Percentiles rank a stretch among this genome's conserved stretches.
Conservation (phyloP, 2,113 vertebrate species). For the Dipodomys ordii region DNA sequence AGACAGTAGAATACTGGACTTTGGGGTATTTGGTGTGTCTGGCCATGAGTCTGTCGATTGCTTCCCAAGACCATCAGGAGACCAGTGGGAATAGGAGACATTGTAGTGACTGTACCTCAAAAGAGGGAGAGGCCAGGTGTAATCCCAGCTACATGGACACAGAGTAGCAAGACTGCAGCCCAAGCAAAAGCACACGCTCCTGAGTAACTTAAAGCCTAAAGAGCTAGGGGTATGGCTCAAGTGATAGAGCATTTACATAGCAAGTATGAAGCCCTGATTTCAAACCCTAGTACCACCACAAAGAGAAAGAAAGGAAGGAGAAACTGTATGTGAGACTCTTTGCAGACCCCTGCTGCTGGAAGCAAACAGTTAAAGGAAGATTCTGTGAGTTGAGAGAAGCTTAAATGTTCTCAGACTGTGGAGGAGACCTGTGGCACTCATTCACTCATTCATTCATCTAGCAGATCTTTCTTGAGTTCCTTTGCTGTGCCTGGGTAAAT, state of each 20-base stretch:
- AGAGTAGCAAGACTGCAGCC: neutral
- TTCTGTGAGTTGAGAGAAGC: neutral
- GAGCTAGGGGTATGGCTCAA: too few species aligned
- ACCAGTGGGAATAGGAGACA: neutral
- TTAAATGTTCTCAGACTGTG: neutral
- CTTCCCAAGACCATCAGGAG: neutral
- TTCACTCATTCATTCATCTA: neutral
- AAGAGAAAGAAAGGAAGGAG: neutral
- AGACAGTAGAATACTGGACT: neutral
- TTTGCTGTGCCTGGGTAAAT: neutral
- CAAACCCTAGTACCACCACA: neutral
- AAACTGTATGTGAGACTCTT: neutral
- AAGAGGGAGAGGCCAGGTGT: neutral
- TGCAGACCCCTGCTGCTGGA: neutral
- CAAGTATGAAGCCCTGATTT: too few species aligned
- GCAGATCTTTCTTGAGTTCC: neutral
- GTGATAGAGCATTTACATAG: too few species aligned
- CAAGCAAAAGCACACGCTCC: neutral
- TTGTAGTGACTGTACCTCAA: neutral
- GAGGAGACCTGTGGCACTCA: neutral
- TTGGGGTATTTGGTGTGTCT: too few species aligned
- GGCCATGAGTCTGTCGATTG: neutral
- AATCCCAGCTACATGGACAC: neutral
- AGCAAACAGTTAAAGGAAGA: neutral
- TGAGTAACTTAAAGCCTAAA: neutral